A percentile compares a stretch with the other conserved stretches of the same genome.
Conservation (phyloP, 2,888 invertebrate genomes). For the Tryphoninae sp. region DNA sequence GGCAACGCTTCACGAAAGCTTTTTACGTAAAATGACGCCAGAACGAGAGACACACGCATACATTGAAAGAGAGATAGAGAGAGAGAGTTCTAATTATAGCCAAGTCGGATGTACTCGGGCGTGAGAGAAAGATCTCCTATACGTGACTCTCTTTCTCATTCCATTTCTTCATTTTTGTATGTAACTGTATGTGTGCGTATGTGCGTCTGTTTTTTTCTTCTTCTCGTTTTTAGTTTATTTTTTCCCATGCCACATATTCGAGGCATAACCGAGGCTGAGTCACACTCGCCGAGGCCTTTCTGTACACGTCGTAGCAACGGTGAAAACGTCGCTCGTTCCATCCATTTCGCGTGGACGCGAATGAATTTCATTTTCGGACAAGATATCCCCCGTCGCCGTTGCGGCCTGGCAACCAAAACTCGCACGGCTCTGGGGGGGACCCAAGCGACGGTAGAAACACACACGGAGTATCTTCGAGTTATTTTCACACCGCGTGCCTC, state of each 20-base stretch:
- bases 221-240: slow-evolving; percentile 18
- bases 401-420: slow-evolving; percentile 58
- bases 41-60: neutral
- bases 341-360: slow-evolving; percentile 63
- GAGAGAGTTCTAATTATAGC: slow-evolving; percentile 60
- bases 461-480: slow-evolving; percentile 54
- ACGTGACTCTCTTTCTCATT: slow-evolving; percentile 16
- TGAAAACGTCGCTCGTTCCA: slow-evolving; percentile 64
- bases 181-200: neutral
- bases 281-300: slow-evolving; percentile 50
- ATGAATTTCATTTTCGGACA: slow-evolving; percentile 72
- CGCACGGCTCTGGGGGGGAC: slow-evolving; percentile 24
- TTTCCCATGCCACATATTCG: slow-evolving; percentile 53
- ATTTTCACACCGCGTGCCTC: slow-evolving; percentile 56
- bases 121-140: slow-evolving; percentile 45
- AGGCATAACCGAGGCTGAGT: slow-evolving; percentile 55
- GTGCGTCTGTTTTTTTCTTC: slow-evolving; percentile 8
- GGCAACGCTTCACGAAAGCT: slow-evolving; percentile 20
- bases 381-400: slow-evolving; percentile 26
- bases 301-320: slow-evolving; percentile 2
- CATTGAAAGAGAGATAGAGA: slow-evolving; percentile 31
- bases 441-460: slow-evolving; percentile 12
- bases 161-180: neutral
- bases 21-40: slow-evolving; percentile 46
- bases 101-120: slow-evolving; percentile 47